Base-by-base conservation (phyloP, 1,140 invertebrate genomes). In the Odontomachus brunneus region DNA sequence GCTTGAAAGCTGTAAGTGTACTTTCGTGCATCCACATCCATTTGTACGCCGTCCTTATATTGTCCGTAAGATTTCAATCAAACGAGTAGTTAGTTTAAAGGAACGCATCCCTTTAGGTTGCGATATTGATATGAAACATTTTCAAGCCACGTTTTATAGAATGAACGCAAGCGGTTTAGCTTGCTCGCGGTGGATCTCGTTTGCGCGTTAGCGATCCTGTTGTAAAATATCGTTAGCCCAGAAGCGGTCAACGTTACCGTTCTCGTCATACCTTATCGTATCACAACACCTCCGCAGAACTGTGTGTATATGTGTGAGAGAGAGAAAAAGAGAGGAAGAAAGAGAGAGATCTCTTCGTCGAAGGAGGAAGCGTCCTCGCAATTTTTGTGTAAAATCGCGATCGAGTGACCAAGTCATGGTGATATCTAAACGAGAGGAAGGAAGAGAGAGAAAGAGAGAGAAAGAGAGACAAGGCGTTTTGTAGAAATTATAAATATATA, bases 31-130 rank as follows among this genome's bases (percentile, higher is more conserved):
- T 73, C 73, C 72, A 73, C 11, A 86, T 78, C 76, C 33, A 89
- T 62, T 72, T 84, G 67, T 65, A 83, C 60, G 57, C 82, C 88
- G 87, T 89, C 87, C 87, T 89, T 57, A 75, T 67, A 87, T 57
- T 67, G n/a, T 75, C 29, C 76, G 19, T 84, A 82, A 66, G 55
- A 84, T 86, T 84, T 67, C 29, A 17, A 74, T 63, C 48, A 71
- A 71, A 62, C 55, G 49, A 84, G 63, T 22, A 48, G 44, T 83
- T 83, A 60, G 49, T 73, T 86, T 24, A 49, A 69, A 55, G 26
- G 19, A 66, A 19, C 22, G n/a, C 29, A 24, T 76, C 53, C 22
- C 29, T 51, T 63, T 84, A 51, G 17, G 24, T 84, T 71, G 12
- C 48, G n/a, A 65, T 78, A 82, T 22, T 53, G 38, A 5, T 49